Base-by-base conservation (phyloP, 2,888 invertebrate species). In the Microctonus brassicae region DNA sequence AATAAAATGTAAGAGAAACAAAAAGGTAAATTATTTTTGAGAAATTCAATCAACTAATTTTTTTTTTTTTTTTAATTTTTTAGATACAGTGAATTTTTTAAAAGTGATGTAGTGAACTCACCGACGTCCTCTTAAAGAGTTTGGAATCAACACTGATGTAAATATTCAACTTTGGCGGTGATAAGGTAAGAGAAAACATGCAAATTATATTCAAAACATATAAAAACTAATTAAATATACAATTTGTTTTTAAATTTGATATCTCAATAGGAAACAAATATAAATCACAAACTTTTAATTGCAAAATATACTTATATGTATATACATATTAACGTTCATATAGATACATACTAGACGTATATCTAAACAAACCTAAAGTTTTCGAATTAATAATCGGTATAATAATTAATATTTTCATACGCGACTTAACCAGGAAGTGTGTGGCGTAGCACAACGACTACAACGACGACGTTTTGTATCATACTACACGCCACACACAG, bases 361-460 rank as follows among this genome's bases (percentile, higher is more conserved):
- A 20, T 17, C 3, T 47, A 61, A 69, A 69, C 69, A 68, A 73
- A 73, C 72, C 76, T 76, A 77, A 87, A 87, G 82, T 87, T 87
- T 87, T 86, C 86, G 79, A 86, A 87, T 87, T 87, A 87, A 87
- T 87, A 86, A 86, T 87, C 87, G 83, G 84, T 84, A 83, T 86
- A 87, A 87, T 87, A 87, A 87, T 87, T 87, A 87, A 86, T 86
- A 87, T 87, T 87, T 87, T 87, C 87, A 86, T 84, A 86, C 82
- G 83, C 86, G 86, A 87, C 85, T 87, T 86, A 84, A 82, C 86
- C 87, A 86, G 85, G 86, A 86, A 84, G 74, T 70, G 72, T 72
- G 34, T 39, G 53, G 26, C 22, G 11, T 33, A 10, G 29, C 39
- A 24, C 57, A 26, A 24, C 24, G 26, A 53, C 47, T 33, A 33